Evolutionary conservation across 1,140 invertebrate genomes (phyloP).

Genomic region (Macrotrachela quadricornifera): DNA sequence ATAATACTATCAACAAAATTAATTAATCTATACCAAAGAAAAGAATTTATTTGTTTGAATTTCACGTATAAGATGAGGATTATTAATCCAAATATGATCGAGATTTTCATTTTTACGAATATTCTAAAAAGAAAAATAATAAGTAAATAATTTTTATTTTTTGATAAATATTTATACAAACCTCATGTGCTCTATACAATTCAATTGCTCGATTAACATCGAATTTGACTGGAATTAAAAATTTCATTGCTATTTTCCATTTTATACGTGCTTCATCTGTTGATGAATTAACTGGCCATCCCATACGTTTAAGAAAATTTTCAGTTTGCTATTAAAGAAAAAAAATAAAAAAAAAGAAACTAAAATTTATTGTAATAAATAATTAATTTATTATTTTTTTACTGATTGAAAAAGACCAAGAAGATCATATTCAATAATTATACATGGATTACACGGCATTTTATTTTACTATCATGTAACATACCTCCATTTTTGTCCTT

Average conservation of each 20-base stretch:
- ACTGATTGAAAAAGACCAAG: too few species aligned
- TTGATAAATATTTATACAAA: conserved; percentile 10
- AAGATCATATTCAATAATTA: too few species aligned
- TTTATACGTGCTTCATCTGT: not conserved
- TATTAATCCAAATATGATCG: conserved; percentile 52
- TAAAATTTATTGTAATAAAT: too few species aligned
- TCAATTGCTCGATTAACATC: conserved; percentile 64
- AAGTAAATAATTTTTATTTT: not conserved
- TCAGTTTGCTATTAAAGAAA: too few species aligned
- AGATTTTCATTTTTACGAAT: conserved; percentile 63
- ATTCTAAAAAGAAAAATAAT: conserved; percentile 21
- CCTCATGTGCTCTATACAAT: conserved; percentile 71
- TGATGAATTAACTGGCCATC: too few species aligned
- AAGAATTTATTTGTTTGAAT: conserved; percentile 83
- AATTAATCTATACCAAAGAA: conserved; percentile 50
- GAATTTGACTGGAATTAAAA: conserved; percentile 79
- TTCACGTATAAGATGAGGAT: conserved; percentile 60
- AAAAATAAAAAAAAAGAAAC: too few species aligned
- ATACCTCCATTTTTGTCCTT: too few species aligned
- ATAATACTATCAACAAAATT: too few species aligned
- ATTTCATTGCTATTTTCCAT: conserved; percentile 69
- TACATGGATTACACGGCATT: too few species aligned
- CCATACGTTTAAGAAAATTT: too few species aligned
- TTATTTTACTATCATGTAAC: too few species aligned
- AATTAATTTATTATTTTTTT: too few species aligned